phyloP scores from a whole-genome alignment of 2,888 invertebrate species.

The Caenorhabditis plicata region DNA sequence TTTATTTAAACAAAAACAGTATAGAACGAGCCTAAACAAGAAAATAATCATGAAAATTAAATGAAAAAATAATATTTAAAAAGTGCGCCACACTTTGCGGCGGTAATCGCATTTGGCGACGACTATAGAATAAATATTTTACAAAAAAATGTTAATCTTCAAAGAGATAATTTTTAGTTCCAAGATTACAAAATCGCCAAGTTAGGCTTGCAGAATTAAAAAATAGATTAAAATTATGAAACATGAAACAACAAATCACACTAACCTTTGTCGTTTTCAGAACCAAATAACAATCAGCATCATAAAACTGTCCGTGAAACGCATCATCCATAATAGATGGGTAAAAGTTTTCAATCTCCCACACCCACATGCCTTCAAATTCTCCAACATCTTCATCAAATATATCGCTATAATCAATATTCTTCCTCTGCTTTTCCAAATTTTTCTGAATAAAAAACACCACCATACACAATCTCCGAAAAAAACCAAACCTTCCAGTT shows the following conservation, averaged over 20 bases:
- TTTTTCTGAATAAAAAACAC: too few relatives aligned
- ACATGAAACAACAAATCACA: not conserved
- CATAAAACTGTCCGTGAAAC: constrained; percentile 95
- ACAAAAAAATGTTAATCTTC: too few relatives aligned
- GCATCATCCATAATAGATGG: constrained; percentile 84
- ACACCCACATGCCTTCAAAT: constrained; percentile 77
- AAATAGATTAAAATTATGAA: not conserved
- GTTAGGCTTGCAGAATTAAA: not conserved
- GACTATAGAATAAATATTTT: too few relatives aligned
- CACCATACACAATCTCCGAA: too few relatives aligned
- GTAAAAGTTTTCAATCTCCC: constrained; percentile 99
- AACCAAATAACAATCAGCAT: constrained; percentile 92
- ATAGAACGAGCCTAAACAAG: too few relatives aligned
- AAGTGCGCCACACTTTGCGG: too few relatives aligned
- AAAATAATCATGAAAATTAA: too few relatives aligned
- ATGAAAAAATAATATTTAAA: too few relatives aligned
- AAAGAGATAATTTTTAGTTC: too few relatives aligned
- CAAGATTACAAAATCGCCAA: too few relatives aligned
- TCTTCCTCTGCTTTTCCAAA: constrained; percentile 52
- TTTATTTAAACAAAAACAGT: too few relatives aligned
- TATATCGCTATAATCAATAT: constrained; percentile 61
- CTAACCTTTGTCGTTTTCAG: constrained; percentile 51
- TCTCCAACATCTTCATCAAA: constrained; percentile 80
- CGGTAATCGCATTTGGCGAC: too few relatives aligned
- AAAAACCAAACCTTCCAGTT: constrained; percentile 61